Base-by-base conservation (phyloP, 1,140 invertebrate species). In the Scaptomyza graminum region DNA sequence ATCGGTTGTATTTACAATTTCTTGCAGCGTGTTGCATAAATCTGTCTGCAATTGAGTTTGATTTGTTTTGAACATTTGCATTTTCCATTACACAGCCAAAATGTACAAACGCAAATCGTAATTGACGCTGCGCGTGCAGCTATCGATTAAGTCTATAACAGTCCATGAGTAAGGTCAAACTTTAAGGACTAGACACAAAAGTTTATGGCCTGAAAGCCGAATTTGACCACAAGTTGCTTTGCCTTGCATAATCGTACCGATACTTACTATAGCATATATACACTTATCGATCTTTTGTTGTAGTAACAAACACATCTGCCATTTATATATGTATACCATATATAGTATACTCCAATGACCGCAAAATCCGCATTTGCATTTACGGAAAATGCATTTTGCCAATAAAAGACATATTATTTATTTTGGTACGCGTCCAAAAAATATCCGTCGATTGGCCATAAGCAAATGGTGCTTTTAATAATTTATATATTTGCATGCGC, bases 371-470 rank as follows among this genome's bases (percentile, higher is more conserved):
- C 31, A 34, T 34, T 9, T 65, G 51, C 62, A 37, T 54, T 47
- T 60, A 1, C 2, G 22, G 46, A 57, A 31, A n/a, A 41, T 56
- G 49, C 28, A 31, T 70, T 50, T 43, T 62, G 18, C 34, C 37
- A 50, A 16, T 69, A 49, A 79, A 49, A 79, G 59, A 81, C 69
- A 80, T 22, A 55, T 49, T 37, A 66, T 43, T 31, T 67, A 71
- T 81, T 47, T 85, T 85, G 82, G 82, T 82, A 43, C 22, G 15
- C 62, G 61, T 84, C 83, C 82, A 85, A 85, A 66, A 76, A 69
- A 54, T 46, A 63, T 61, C 49, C 54, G 25, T 68, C 50, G 39
- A 60, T 60, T 67, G 63, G 11, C 56, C 51, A 76, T 68, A 63
- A 68, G 18, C 64, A 69, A 76, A 76, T 62, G 57, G 56, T 43